Conservation (phyloP, 2,888 invertebrate genomes). For the Ennomos fuscantarius region DNA sequence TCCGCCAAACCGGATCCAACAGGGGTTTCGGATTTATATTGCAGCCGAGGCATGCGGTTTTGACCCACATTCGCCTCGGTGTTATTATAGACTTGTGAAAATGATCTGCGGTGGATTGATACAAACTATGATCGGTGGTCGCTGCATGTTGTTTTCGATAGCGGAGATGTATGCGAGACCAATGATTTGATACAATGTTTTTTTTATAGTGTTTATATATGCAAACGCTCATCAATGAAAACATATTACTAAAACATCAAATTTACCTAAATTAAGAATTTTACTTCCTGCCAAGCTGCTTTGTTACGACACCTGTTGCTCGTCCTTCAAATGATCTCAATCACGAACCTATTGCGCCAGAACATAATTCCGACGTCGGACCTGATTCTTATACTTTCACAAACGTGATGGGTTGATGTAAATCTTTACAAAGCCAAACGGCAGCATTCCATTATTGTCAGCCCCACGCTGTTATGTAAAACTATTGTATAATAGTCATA, state of each 20-base stretch:
- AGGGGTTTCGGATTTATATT: constrained; percentile 26
- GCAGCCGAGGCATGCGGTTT: constrained; percentile 32
- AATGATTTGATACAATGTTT: too few species aligned
- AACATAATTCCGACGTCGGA: constrained; percentile 9
- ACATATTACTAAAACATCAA: too few species aligned
- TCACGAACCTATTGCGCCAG: constrained; percentile 16
- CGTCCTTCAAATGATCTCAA: constrained; percentile 10
- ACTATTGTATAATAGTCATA: constrained; percentile 8
- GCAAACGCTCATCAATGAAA: too few species aligned
- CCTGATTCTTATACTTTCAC: constrained; percentile 14
- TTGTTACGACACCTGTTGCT: constrained; percentile 26
- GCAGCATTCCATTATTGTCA: constrained; percentile 4
- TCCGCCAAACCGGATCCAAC: constrained; percentile 27
- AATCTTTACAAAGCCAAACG: constrained; percentile 8
- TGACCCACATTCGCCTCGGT: constrained; percentile 37
- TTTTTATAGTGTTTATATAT: too few species aligned
- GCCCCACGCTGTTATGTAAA: constrained; percentile 2
- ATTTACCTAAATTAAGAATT: not conserved
- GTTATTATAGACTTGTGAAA: constrained; percentile 32
- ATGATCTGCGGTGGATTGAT: constrained; percentile 18
- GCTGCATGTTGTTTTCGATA: constrained; percentile 1
- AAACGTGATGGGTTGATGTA: constrained; percentile 13
- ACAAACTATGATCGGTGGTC: constrained; percentile 13
- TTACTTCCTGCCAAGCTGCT: not conserved
- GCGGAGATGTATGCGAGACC: too few species aligned